phyloP scores from a whole-genome alignment of 1,140 invertebrate genomes.

The Cylas formicarius region DNA sequence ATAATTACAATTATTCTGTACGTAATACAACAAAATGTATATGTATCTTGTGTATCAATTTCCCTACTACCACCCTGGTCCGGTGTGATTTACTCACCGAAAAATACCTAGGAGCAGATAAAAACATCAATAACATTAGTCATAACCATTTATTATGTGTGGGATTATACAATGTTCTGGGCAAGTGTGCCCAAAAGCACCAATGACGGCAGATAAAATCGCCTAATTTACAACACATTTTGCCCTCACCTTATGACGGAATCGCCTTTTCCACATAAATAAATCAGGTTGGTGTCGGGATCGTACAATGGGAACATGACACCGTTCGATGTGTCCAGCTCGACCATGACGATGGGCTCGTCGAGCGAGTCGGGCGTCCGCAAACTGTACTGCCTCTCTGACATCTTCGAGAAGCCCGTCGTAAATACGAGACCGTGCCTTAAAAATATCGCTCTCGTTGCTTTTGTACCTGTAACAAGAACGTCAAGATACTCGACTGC shows the following conservation, averaged over 20 bases:
- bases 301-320: constrained; percentile 98
- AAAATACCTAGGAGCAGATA: too few species aligned
- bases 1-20: too few species aligned
- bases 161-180: too few species aligned
- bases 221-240: neutral
- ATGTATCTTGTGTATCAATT: too few species aligned
- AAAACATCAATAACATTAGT: too few species aligned
- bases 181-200: too few species aligned
- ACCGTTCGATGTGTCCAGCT: constrained; percentile 94
- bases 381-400: constrained; percentile 90
- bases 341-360: constrained; percentile 90
- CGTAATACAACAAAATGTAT: too few species aligned
- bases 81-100: too few species aligned
- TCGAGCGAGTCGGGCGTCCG: constrained; percentile 81
- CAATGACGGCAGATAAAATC: neutral
- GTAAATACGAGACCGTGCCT: constrained; percentile 87
- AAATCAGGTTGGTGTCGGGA: constrained; percentile 93
- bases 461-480: constrained; percentile 60
- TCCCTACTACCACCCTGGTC: too few species aligned
- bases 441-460: constrained; percentile 89
- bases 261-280: constrained; percentile 92
- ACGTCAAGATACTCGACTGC: too few species aligned
- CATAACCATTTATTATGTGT: too few species aligned
- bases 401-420: constrained; percentile 95
- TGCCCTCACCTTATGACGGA: constrained; percentile 57